Conservation (phyloP, 1,140 invertebrate genomes). For the Drosophila tsacasi region DNA sequence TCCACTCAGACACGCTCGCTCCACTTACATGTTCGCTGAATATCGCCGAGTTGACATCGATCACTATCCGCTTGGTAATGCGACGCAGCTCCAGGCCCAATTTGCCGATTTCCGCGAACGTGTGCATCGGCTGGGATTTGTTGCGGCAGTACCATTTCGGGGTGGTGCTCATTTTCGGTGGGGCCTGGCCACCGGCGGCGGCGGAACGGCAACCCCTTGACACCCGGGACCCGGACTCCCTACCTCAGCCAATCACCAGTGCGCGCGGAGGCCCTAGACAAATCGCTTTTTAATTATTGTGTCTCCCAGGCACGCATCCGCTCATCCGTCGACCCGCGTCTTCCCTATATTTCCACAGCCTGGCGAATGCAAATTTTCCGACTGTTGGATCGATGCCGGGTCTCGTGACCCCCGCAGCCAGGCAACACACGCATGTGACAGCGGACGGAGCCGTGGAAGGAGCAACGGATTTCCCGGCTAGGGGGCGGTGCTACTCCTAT, state of each 20-base stretch:
- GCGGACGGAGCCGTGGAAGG: slow-evolving; percentile 15
- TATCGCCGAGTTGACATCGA: slow-evolving; percentile 79
- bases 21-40: slow-evolving; percentile 79
- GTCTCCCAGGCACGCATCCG: slow-evolving; percentile 78
- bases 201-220: slow-evolving; percentile 26
- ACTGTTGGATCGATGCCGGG: slow-evolving; percentile 69
- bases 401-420: slow-evolving; percentile 54
- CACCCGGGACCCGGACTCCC: slow-evolving; percentile 12
- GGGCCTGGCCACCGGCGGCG: slow-evolving; percentile 36
- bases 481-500: slow-evolving; percentile 1
- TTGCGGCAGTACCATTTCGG: slow-evolving; percentile 85
- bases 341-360: slow-evolving; percentile 48
- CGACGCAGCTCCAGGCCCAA: slow-evolving; percentile 75
- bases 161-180: slow-evolving; percentile 79
- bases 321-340: slow-evolving; percentile 35
- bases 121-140: slow-evolving; percentile 84
- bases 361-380: slow-evolving; percentile 73
- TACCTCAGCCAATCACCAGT: slow-evolving; percentile 54
- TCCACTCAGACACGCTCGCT: neutral
- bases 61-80: slow-evolving; percentile 78
- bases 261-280: slow-evolving; percentile 54
- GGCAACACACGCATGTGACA: slow-evolving; percentile 71
- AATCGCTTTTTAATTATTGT: slow-evolving; percentile 82
- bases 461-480: slow-evolving; percentile 9
- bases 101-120: slow-evolving; percentile 80